phyloP scores from a whole-genome alignment of 2,797 vertebrate species.

The Rhinogobio ventralis region DNA sequence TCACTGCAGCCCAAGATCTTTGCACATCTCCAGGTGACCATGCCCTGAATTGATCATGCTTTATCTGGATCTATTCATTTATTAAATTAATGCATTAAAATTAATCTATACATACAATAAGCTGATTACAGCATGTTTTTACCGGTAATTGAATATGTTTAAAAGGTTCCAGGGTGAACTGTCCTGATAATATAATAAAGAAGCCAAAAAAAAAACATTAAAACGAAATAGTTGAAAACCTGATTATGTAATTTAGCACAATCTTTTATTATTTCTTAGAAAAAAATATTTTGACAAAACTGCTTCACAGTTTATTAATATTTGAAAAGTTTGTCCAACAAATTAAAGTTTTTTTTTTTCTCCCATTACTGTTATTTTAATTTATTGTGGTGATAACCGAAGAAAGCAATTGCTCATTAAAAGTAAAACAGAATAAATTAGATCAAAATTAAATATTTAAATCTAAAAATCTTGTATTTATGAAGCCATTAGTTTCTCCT shows the following conservation, averaged over 20 bases:
- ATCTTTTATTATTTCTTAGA: neutral
- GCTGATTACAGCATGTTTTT: neutral
- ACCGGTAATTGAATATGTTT: neutral
- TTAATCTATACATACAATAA: neutral
- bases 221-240: neutral
- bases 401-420: neutral
- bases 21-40: constrained; percentile 81
- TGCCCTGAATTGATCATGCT: neutral
- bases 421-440: neutral
- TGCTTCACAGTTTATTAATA: neutral
- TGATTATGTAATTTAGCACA: neutral
- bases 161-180: neutral
- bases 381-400: neutral
- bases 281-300: neutral
- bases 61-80: neutral
- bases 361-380: neutral
- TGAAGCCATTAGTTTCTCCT: neutral
- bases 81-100: neutral
- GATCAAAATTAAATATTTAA: neutral
- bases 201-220: neutral
- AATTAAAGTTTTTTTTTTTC: neutral
- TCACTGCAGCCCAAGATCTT: constrained; percentile 84
- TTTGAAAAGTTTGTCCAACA: neutral
- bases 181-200: neutral
- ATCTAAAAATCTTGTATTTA: neutral